A percentile compares a stretch with the other conserved stretches of the same genome.
Conservation (phyloP, 2,888 invertebrate genomes). For the Hololepta plana region DNA sequence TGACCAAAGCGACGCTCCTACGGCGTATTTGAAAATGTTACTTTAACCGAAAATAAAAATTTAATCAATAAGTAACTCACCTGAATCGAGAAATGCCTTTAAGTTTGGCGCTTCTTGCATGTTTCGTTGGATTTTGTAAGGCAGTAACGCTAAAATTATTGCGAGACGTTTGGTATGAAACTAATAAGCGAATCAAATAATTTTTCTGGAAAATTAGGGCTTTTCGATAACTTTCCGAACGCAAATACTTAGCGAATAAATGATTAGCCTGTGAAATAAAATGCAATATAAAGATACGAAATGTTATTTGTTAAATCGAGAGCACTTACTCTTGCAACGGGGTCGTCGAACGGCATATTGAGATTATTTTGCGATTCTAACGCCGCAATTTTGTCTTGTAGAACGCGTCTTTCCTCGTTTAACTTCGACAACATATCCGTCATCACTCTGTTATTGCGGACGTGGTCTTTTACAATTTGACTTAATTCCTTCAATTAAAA, state of each 20-base stretch:
- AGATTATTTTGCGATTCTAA: conserved; percentile 19
- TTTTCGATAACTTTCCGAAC: conserved; percentile 72
- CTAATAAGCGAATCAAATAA: conserved; percentile 55
- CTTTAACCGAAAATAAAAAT: not conserved
- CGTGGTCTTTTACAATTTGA: conserved; percentile 27
- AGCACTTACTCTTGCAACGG: conserved; percentile 18
- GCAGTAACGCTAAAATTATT: conserved; percentile 4
- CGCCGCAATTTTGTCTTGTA: conserved; percentile 30
- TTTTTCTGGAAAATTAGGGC: conserved; percentile 82
- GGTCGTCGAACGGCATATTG: conserved; percentile 18
- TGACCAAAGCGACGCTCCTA: conserved; percentile 23
- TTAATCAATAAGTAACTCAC: conserved; percentile 5
- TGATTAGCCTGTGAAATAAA: conserved; percentile 30
- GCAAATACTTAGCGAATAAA: conserved; percentile 48
- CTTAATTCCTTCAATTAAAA: conserved; percentile 28
- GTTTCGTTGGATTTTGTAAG: conserved; percentile 4
- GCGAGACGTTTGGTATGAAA: conserved; percentile 19
- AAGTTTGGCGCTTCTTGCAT: conserved; percentile 6
- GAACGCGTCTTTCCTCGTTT: conserved; percentile 28
- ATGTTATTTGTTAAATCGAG: conserved; percentile 2
- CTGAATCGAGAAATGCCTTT: conserved; percentile 8
- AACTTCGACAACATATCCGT: conserved; percentile 24
- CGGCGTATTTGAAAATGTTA: not conserved
- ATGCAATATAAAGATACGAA: conserved; percentile 2
- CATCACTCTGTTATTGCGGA: conserved; percentile 34